A percentile compares a stretch with the other conserved stretches of the same genome.
Conservation (phyloP, 2,113 vertebrate genomes). For the Oreotrochilus melanogaster region DNA sequence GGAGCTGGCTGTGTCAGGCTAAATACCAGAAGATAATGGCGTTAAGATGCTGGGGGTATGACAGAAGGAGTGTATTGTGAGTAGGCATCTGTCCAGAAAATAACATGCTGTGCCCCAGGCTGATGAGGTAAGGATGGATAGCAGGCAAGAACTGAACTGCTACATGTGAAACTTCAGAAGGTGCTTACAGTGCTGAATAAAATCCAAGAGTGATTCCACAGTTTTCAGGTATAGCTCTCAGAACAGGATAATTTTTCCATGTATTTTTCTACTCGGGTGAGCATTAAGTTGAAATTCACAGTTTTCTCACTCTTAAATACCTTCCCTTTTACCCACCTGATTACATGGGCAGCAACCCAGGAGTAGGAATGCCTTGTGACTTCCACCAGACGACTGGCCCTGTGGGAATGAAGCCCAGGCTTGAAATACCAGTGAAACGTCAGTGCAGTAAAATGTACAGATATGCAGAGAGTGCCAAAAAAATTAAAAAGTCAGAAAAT, state of each 20-base stretch:
- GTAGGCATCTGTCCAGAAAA: not conserved
- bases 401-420: not conserved
- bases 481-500: slow-evolving; percentile 18
- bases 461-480: not conserved
- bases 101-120: not conserved
- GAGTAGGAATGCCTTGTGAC: slow-evolving; percentile 30
- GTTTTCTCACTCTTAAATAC: not conserved
- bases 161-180: not conserved
- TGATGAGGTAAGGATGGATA: slow-evolving; percentile 11
- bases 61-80: not conserved
- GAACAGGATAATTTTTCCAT: not conserved
- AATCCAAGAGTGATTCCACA: not conserved
- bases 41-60: not conserved
- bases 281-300: not conserved
- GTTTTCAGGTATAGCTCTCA: not conserved
- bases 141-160: not conserved
- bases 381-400: not conserved
- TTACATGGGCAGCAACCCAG: not conserved
- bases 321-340: not conserved
- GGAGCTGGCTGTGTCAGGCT: slow-evolving; percentile 13
- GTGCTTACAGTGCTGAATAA: not conserved
- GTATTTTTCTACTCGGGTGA: not conserved
- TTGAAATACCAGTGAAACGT: not conserved
- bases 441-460: not conserved
- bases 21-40: slow-evolving; percentile 1